Percentiles rank a stretch among this genome's conserved stretches.
Evolutionary conservation across 2,888 invertebrate species (phyloP).

Genomic region (Stratiomys singularior): DNA sequence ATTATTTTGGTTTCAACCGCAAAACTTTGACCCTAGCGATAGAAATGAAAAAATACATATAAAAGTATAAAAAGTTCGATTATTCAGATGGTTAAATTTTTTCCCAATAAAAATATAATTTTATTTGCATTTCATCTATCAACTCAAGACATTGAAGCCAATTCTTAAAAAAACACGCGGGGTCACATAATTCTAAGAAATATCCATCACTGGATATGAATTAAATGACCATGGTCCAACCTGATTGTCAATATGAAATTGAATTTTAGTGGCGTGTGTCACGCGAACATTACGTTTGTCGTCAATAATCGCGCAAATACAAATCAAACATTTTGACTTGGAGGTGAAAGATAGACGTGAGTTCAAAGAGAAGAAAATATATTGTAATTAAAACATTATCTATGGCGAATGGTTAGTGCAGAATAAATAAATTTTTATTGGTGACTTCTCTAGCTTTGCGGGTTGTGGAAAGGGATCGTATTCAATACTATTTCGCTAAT

Average conservation of each 20-base stretch:
- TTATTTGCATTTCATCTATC: too few species aligned
- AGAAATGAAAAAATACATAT: too few species aligned
- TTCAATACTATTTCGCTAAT: neutral
- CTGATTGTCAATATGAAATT: slow-evolving; percentile 4
- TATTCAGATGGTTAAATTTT: too few species aligned
- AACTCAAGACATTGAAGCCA: too few species aligned
- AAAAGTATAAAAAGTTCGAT: too few species aligned
- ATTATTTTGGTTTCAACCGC: too few species aligned
- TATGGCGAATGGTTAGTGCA: neutral
- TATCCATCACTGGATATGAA: neutral
- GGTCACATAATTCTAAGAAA: too few species aligned
- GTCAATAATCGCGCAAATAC: neutral
- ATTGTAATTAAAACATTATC: slow-evolving; percentile 35
- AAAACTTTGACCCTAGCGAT: too few species aligned
- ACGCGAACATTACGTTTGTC: slow-evolving; percentile 23
- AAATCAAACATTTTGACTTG: neutral
- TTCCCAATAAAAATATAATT: too few species aligned
- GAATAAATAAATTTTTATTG: neutral
- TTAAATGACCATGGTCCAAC: neutral
- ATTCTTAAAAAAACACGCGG: too few species aligned
- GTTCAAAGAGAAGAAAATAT: slow-evolving; percentile 22
- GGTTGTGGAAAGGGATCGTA: neutral
- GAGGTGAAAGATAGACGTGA: neutral
- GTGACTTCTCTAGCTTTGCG: neutral
- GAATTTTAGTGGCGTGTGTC: slow-evolving; percentile 38